Base-by-base conservation (phyloP, 2,888 invertebrate species). In the Gymnoscelis rufifasciata region DNA sequence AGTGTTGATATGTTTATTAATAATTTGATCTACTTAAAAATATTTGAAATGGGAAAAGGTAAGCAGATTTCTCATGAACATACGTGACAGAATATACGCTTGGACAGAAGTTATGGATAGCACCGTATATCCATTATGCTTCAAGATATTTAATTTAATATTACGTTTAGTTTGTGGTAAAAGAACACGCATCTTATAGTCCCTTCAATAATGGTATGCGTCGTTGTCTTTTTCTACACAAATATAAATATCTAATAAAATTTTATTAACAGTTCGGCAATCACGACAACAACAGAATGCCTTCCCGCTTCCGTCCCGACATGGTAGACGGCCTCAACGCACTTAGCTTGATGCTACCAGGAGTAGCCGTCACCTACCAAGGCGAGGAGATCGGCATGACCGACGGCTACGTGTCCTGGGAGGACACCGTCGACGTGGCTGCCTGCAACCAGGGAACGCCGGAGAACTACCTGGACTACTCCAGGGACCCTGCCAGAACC, bases 371-470 rank as follows among this genome's bases (percentile, higher is more conserved):
- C n/a, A 92, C 93, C 0, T 96, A 96, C 76, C 94, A 96, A 63
- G 95, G 95, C 0, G 94, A 95, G 63, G 94, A 95, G 72, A 91
- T 95, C 14, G 94, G 93, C 0, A 92, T 94, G 93, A 74, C 78
- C 26, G 91, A 93, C 56, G 90, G 89, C 0, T 74, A 70, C 48
- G 86, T 92, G 38, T 83, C 89, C 50, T 91, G 87, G 78, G 78
- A 89, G 3, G 89, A 92, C 41, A 91, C 91, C 0, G 78, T 89
- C 0, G 92, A 91, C 56, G 88, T 91, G 0, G 81, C 83, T 10
- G 92, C 90, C 0, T 81, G 83, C 47, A 89, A 87, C 51, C 82
- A 87, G 14, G 91, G 91, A 0, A 75, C 82, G 28, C 77, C 80
- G 0, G 79, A 88, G 0, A 84, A 89, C 2, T 92, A 90, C 60